Percentiles rank a stretch among this genome's conserved stretches.
Conservation (phyloP, 2,888 invertebrate species). For the Conomelus anceps region DNA sequence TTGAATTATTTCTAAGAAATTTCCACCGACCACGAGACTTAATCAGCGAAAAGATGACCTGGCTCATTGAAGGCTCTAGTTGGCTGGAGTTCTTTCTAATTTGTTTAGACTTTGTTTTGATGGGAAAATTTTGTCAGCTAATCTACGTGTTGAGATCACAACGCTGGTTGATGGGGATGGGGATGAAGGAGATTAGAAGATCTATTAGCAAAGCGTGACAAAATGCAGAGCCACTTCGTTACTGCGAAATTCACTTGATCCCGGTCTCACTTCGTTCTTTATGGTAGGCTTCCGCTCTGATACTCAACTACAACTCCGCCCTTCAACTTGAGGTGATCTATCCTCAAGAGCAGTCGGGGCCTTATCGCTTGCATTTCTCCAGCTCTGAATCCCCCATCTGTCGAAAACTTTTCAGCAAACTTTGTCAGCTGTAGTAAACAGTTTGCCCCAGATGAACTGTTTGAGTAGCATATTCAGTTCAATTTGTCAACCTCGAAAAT, state of each 20-base stretch:
- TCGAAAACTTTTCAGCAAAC: not conserved
- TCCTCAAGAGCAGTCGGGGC: not conserved
- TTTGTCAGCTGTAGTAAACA: not conserved
- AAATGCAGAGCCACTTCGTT: not conserved
- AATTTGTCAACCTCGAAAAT: not conserved
- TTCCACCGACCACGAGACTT: not conserved
- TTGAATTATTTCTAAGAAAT: not conserved
- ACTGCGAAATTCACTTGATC: not conserved
- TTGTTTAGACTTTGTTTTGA: not conserved
- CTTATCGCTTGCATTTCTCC: not conserved
- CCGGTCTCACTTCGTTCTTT: not conserved
- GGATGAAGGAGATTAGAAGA: not conserved
- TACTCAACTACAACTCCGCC: not conserved
- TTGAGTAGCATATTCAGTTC: not conserved
- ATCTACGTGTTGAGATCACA: not conserved
- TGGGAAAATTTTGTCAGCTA: not conserved
- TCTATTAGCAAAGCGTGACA: not conserved
- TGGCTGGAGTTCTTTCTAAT: not conserved
- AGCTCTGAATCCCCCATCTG: not conserved
- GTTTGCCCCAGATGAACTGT: not conserved
- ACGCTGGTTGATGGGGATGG: too few species aligned
- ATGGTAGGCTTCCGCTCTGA: not conserved
- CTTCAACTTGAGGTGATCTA: not conserved
- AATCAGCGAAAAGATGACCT: not conserved
- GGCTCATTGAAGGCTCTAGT: too few species aligned